Base-by-base conservation (phyloP, 2,888 invertebrate genomes). In the Hetaerina titia region DNA sequence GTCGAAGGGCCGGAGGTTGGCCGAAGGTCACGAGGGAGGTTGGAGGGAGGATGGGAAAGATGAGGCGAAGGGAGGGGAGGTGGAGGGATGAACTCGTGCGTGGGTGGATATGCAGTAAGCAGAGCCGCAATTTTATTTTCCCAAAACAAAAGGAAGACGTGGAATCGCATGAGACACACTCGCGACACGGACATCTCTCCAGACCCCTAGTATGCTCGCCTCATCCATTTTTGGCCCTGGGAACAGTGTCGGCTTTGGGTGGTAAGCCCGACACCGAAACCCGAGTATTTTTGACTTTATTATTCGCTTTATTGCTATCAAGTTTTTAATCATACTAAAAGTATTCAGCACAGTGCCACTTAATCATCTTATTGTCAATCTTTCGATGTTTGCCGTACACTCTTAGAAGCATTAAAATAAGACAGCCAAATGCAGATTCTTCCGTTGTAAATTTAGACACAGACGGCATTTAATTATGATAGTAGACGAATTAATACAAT, bases 1-100 rank as follows among this genome's bases (percentile, higher is more conserved):
- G 69, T 69, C 69, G 69, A 22, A 69, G 69, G 69, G 69, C 69
- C 69, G 69, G 69, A 69, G 69, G 69, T 69, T n/a, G 69, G 69
- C 69, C 81, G 81, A 31, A 81, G 81, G 81, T 81, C 81, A 81
- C 81, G 13, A n/a, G 7, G 25, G n/a, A 5, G 81, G 81, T 25
- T 8, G 81, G n/a, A 15, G 9, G 11, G 25, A 15, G 31, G 81
- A n/a, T 5, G 69, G 69, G 22, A n/a, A 81, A 31, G 81, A 81
- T 81, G 81, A 25, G 25, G 31, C 11, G 81, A 81, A 31, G 22
- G 25, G 25, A 31, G 81, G 25, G 69, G 69, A 31, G 69, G 69
- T 5, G 7, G 22, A 69, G 69, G 4, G 9, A 69, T 69, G 81
- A 81, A 15, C 81, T 81, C 81, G 81, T 81, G 81, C 81, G 81